Base-by-base conservation (phyloP, 2,888 invertebrate species). In the Laothoe populi region DNA sequence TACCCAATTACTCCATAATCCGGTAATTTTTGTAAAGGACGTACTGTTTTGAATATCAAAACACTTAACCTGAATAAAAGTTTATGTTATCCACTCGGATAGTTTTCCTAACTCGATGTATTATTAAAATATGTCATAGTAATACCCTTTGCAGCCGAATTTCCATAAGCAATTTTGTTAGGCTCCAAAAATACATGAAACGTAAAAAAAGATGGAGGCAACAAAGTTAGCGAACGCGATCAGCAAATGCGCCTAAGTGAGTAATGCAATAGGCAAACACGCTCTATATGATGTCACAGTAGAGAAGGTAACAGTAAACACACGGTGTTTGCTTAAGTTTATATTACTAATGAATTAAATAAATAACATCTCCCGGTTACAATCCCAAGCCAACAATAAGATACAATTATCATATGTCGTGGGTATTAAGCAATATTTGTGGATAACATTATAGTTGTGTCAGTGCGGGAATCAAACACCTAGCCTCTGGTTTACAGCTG, bases 231-330 rank as follows among this genome's bases (percentile, higher is more conserved):
- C 64, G 67, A 71, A 71, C 67, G 70, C 70, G 71, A 72, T 73
- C 73, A 71, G 68, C 65, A 68, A 72, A 72, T 73, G 71, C 67
- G 68, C 64, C 65, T 66, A 67, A 73, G 65, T 73, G 70, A 70
- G 71, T 61, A 67, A 75, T 75, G 42, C 61, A 57, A 62, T 62
- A 57, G 48, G 60, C 40, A 62, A 58, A 58, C 58, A 62, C 5
- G 40, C 62, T 48, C 46, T 58, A 58, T 62, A 46, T 57, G 57
- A 40, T 23, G 58, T n/a, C 58, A 62, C 58, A 62, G 48, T 40
- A 48, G 5, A 61, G 4, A 10, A 2, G 26, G 7, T 42, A 64
- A 65, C 63, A 68, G 71, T 45, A 16, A 8, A 19, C 11, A 53
- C 16, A 53, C 10, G 10, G 13, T 2, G 13, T 13, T 19, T 4